Conservation (phyloP, 2,797 vertebrate genomes). For the Sebastes hubbsi region DNA sequence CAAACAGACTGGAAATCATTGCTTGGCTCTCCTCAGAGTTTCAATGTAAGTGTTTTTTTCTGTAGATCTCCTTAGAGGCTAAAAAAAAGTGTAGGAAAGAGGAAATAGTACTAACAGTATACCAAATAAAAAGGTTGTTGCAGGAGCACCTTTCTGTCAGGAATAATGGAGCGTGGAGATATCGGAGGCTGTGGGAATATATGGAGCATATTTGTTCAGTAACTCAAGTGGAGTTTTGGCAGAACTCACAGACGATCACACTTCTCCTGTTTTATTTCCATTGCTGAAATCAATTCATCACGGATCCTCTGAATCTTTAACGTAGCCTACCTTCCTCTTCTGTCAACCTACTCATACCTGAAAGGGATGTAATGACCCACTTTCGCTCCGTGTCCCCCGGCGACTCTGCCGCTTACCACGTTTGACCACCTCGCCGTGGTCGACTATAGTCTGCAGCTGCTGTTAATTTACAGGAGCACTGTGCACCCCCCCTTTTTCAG, state of each 20-base stretch:
- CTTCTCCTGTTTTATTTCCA: conserved; percentile 61
- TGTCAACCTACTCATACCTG: conserved; percentile 63
- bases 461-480: conserved; percentile 81
- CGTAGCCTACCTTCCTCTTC: conserved; percentile 46
- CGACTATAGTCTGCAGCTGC: conserved; percentile 78
- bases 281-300: conserved; percentile 60
- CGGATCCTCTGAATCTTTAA: conserved; percentile 59
- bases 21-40: neutral
- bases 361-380: conserved; percentile 82
- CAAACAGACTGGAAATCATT: neutral
- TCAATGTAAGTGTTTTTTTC: neutral
- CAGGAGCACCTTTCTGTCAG: conserved; percentile 43
- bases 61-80: neutral
- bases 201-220: conserved; percentile 64
- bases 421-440: conserved; percentile 83
- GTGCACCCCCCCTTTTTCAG: conserved; percentile 59
- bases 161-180: conserved; percentile 45
- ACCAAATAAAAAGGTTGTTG: conserved; percentile 34
- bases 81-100: neutral
- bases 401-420: conserved; percentile 71
- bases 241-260: conserved; percentile 52
- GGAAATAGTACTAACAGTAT: conserved; percentile 4
- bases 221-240: conserved; percentile 65
- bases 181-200: conserved; percentile 58
- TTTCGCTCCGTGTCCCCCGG: conserved; percentile 75